Base-by-base conservation (phyloP, 2,113 vertebrate species). In the Arvicanthis niloticus region DNA sequence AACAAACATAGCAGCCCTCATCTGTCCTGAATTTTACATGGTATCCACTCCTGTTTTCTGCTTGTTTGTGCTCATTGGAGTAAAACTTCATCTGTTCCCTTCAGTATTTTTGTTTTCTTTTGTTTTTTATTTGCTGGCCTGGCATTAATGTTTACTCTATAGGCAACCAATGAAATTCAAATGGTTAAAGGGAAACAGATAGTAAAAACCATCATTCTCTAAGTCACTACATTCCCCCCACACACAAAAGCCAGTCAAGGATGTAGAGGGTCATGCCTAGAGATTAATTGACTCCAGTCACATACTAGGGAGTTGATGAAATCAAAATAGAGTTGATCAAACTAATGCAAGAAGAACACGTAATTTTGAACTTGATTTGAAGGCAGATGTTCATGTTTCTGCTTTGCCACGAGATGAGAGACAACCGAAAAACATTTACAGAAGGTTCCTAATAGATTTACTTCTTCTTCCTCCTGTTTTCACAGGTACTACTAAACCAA, bases 271-370 rank as follows among this genome's bases (percentile, higher is more conserved):
- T 87, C 56, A 24, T 92, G 93, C 81, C 94, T 56, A 40, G 12
- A 88, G 80, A 62, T 51, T 77, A 31, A 91, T 17, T 91, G 93
- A 98, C 87, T 93, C 85, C 60, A 45, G 40, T 77, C 95, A 97
- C 95, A 96, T 75, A 96, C 81, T 88, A 89, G 3, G 40, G 89
- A 89, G 17, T 90, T 93, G 87, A 95, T 3, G 4, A 40, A 78
- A 96, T 24, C 19, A 88, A 98, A 98, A 97, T 6, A 91, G 53
- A 89, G 97, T 97, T 98, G 95, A 97, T 87, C 89, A 98, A 97
- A 94, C 29, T 96, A 96, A 96, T 95, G 94, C 87, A 6, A 67
- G 76, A 67, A 77, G 96, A n/a, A 94, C 10, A 65, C 8, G 17
- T 65, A 62, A 80, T 95, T 56, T 58, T 91, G 21, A 78, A 78